These are phyloP conservation scores for Drosophila demipolita DNA, from an alignment of 2,888 invertebrate genomes.

Conservation along the genomic window DNA sequence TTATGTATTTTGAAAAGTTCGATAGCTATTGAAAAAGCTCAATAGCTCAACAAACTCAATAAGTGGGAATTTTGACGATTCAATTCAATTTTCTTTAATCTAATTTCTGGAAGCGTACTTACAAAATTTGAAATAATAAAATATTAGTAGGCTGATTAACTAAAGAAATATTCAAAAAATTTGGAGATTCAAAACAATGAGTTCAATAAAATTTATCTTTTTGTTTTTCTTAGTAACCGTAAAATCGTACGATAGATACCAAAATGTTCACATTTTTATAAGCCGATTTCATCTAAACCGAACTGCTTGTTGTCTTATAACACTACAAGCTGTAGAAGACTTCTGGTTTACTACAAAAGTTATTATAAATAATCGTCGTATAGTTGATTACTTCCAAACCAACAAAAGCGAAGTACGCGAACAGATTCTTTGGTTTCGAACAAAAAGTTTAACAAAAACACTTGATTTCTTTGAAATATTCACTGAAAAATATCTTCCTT, in stretches of 20 bases:
- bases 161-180: too few relatives aligned
- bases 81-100: too few relatives aligned
- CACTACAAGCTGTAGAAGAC: background rate
- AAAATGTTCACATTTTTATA: background rate
- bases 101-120: too few relatives aligned
- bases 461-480: constrained; percentile 1
- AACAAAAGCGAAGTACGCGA: background rate
- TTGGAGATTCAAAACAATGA: background rate
- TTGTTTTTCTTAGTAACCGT: background rate
- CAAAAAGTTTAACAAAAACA: background rate
- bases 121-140: too few relatives aligned
- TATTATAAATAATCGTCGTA: background rate
- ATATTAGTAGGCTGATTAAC: too few relatives aligned
- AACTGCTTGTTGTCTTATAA: background rate
- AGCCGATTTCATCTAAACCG: background rate
- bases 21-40: too few relatives aligned
- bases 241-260: background rate
- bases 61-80: too few relatives aligned
- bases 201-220: background rate
- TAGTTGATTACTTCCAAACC: background rate
- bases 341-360: constrained; percentile 2
- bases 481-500: background rate
- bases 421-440: background rate
- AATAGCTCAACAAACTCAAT: too few relatives aligned
- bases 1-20: too few relatives aligned